Evolutionary conservation across 2,888 invertebrate species (phyloP), one percentile per base, ranked within the genome.

Genomic region (Gonocerus acuteangulatus): DNA sequence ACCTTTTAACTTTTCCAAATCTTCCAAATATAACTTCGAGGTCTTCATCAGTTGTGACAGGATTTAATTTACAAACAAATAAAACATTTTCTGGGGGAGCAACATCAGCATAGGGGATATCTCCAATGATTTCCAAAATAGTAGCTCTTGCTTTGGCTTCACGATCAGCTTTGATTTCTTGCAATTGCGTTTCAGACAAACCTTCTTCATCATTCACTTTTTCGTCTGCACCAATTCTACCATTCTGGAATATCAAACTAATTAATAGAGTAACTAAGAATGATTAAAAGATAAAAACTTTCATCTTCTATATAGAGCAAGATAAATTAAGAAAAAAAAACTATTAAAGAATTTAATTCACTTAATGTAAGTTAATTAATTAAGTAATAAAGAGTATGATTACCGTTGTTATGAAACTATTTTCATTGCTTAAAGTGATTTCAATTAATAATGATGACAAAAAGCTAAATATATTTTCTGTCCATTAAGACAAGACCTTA

Each of bases 41-140:
- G 75, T 97, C 95, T 71, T 96, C 96, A 54, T 54, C 54, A 9
- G 86, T 92, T 0, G 99, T 99, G 0, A 99, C 94, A 1, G 97
- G 96, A 78, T 99, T 99, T 18, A 99, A 78, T 77, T 99, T 99
- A 75, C 99, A 99, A 27, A 99, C 94, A 78, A 99, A 99, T 0
- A 99, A 78, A 1, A 99, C 96, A 79, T 99, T 97, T 77, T 99
- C 99, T 6, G 97, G 96, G 0, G 99, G 99, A 4, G 93, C 94
- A 74, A 95, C 89, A 63, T 99, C 96, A 13, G 93, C 96, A 78
- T 95, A 91, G 0, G 96, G 96, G 61, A 99, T 79, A 74, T 99
- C 99, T 0, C 97, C 97, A 19, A 97, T 93, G 79, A 99, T 97
- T 79, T 97, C 97, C 42, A 99, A 78, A 69, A 99, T 93, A 19